Conservation (phyloP, 1,140 invertebrate species). For the Brachionus paranguensis region DNA sequence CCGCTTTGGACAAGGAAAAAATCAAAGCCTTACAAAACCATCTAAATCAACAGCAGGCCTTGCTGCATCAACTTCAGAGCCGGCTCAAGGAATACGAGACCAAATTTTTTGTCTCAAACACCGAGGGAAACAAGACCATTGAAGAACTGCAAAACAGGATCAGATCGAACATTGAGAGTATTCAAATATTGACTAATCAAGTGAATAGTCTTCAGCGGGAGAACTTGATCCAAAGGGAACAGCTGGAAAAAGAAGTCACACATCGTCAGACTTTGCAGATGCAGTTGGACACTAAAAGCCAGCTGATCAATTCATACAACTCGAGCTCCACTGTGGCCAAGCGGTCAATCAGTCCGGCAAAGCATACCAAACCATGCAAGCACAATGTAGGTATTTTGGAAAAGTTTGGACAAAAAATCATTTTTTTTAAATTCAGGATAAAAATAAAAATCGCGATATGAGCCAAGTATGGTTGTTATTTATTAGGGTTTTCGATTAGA, state of each 20-base stretch:
- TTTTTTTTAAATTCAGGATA: not conserved
- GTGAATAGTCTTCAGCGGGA: constrained; percentile 50
- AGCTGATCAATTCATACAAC: constrained; percentile 45
- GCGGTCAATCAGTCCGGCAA: not conserved
- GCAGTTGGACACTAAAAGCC: constrained; percentile 51
- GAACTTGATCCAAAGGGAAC: constrained; percentile 47
- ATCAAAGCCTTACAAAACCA: constrained; percentile 51
- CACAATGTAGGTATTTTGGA: not conserved
- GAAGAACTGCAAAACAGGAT: constrained; percentile 31
- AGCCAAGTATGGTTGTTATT: not conserved
- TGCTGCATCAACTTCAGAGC: constrained; percentile 50
- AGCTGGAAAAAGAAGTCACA: constrained; percentile 50
- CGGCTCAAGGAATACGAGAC: constrained; percentile 52
- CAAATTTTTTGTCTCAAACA: constrained; percentile 43
- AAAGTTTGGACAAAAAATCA: not conserved
- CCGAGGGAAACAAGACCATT: constrained; percentile 29
- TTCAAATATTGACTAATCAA: constrained; percentile 42
- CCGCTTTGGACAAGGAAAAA: constrained; percentile 10
- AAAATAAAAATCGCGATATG: not conserved
- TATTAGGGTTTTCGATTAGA: not conserved
- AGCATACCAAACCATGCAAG: not conserved
- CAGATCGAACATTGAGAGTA: constrained; percentile 30
- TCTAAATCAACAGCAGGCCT: constrained; percentile 51
- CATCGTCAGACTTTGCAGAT: constrained; percentile 50
- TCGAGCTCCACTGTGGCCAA: not conserved